A percentile compares a stretch with the other conserved stretches of the same genome.
These are phyloP conservation scores for Neoarius graeffei DNA, from an alignment of 2,113 vertebrate species.

Conservation along the genomic window DNA sequence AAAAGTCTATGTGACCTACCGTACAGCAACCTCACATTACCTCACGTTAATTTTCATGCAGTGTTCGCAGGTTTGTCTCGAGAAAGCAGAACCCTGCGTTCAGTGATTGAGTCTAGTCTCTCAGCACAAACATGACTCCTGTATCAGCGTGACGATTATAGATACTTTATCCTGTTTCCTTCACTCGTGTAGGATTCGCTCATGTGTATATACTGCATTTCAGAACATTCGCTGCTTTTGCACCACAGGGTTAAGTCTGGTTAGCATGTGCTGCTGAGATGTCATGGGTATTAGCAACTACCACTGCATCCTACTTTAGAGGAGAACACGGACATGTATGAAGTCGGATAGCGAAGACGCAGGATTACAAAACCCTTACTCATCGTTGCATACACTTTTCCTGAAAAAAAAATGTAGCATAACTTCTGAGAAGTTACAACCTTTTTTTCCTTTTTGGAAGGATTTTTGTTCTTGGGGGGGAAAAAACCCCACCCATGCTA, in stretches of 20 bases:
- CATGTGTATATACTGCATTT: constrained; percentile 34
- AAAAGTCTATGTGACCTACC: constrained; percentile 32
- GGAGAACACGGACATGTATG: background rate
- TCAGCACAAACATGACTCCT: background rate
- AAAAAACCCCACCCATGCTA: constrained; percentile 27
- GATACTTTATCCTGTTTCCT: background rate
- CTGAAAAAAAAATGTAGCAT: constrained; percentile 62
- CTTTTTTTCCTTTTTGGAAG: constrained; percentile 72
- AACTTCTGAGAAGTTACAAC: constrained; percentile 77
- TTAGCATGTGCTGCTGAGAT: constrained; percentile 20
- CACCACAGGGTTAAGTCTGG: background rate
- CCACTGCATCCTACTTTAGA: constrained; percentile 35
- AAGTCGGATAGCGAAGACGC: constrained; percentile 1
- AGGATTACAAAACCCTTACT: constrained; percentile 32
- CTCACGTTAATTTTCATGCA: constrained; percentile 17
- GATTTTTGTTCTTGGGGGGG: constrained; percentile 61
- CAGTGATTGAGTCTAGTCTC: constrained; percentile 4
- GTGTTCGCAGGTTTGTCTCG: constrained; percentile 17
- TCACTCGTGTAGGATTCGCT: background rate
- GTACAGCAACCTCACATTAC: constrained; percentile 34
- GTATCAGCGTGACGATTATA: background rate
- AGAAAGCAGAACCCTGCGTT: constrained; percentile 24
- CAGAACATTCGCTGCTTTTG: constrained; percentile 7
- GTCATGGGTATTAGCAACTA: constrained; percentile 39
- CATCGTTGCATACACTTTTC: constrained; percentile 30